Evolutionary conservation across 1,140 invertebrate species (phyloP), one percentile per base, ranked within the genome.

Genomic region (Philaenus spumarius): DNA sequence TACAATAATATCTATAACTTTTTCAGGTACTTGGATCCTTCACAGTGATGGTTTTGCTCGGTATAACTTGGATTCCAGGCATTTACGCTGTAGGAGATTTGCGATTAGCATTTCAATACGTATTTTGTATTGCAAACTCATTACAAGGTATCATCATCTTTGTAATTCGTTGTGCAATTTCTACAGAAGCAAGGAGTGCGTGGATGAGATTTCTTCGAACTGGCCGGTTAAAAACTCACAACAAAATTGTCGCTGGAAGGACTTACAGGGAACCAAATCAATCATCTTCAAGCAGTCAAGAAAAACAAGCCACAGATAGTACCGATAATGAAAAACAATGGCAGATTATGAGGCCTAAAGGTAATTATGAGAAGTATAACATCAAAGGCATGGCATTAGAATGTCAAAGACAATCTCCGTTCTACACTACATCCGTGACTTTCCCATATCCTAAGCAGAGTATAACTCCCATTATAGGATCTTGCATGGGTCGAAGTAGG

Each of bases 371-470:
- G 9, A 9, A 30, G 26, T 9, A 30, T 30, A 30, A 30, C 9
- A n/a, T n/a, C n/a, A n/a, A n/a, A n/a, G 26, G 9, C 26, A 30
- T 30, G 9, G 9, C 3, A 4, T 30, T 30, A 30, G 26, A 30
- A 30, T 30, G 9, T 30, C 3, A 30, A 30, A 30, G 26, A 9
- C 26, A 30, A 9, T 4, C 26, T 4, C n/a, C n/a, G n/a, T 30
- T 30, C 9, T 30, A 30, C 26, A 4, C 26, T 30, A 30, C 26
- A 73, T 74, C 62, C 84, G 77, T 39, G 93, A 96, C 62, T 90
- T 87, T 62, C 97, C 95, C 3, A 93, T 91, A 71, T 95, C 90
- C 95, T 95, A 98, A 20, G 78, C 78, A 45, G 86, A 30, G 26
- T 30, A 30, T 30, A 30, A 30, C 26, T 4, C 26, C 26, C 9